A percentile compares a stretch with the other conserved stretches of the same genome.
These are phyloP conservation scores for Clavelina lepadiformis DNA, from an alignment of 23 tunicate species.

Conservation along the genomic window DNA sequence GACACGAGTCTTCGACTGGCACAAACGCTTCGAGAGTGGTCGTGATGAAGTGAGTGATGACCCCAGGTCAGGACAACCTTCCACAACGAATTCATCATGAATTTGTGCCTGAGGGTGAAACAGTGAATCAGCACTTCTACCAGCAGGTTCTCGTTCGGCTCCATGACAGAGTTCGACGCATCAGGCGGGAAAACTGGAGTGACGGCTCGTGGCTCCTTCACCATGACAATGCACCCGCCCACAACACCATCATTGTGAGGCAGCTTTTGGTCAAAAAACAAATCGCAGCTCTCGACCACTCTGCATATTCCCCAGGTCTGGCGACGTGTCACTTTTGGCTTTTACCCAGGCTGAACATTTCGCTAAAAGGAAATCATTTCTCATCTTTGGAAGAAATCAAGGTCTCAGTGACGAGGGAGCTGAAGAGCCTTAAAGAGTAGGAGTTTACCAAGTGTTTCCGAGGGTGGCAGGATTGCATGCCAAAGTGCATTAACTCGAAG, in stretches of 20 bases:
- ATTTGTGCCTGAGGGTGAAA: slow-evolving; percentile 9
- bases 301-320: not conserved
- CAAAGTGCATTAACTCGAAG: slow-evolving; percentile 11
- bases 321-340: slow-evolving; percentile 16
- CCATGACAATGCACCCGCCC: slow-evolving; percentile 14
- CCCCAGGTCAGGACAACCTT: slow-evolving; percentile 9
- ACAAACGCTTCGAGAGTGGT: not conserved
- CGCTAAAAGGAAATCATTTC: slow-evolving; percentile 9
- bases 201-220: slow-evolving; percentile 4
- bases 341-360: slow-evolving; percentile 8
- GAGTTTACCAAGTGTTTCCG: slow-evolving; percentile 6
- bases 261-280: slow-evolving; percentile 26
- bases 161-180: slow-evolving; percentile 5
- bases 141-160: slow-evolving; percentile 7
- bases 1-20: slow-evolving; percentile 2
- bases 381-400: slow-evolving; percentile 9
- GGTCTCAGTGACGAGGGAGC: slow-evolving; percentile 10
- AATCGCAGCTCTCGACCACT: slow-evolving; percentile 5
- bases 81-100: slow-evolving; percentile 9
- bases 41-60: not conserved
- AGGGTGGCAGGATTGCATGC: slow-evolving; percentile 22
- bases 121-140: slow-evolving; percentile 9
- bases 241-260: slow-evolving; percentile 2
- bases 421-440: slow-evolving; percentile 7
- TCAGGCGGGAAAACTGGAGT: not conserved